phyloP scores from a whole-genome alignment of 2,797 vertebrate species.

The Gymnothorax reevesii region DNA sequence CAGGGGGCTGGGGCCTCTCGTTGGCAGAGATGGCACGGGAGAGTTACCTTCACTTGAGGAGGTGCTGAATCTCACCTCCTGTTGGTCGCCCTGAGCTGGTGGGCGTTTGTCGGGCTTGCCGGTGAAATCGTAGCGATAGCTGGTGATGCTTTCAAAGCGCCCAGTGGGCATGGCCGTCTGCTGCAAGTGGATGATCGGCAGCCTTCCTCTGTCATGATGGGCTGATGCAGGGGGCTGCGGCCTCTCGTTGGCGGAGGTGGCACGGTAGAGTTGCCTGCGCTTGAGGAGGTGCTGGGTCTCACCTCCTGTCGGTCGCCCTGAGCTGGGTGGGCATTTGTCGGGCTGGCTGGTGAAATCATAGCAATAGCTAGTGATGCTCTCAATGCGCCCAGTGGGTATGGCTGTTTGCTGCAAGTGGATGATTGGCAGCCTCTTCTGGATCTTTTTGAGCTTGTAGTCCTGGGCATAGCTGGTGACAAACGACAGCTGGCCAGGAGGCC shows the following conservation, averaged over 20 bases:
- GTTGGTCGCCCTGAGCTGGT: neutral
- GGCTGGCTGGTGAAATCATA: neutral
- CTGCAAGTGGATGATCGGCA: neutral
- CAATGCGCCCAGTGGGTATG: neutral
- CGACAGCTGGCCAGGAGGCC: neutral
- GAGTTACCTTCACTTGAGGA: neutral
- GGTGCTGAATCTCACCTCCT: neutral
- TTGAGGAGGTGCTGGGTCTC: neutral
- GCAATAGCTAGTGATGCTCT: neutral
- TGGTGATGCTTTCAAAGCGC: neutral
- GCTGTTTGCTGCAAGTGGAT: neutral
- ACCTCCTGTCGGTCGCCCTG: neutral
- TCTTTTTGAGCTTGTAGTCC: constrained; percentile 5
- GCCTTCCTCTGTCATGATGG: no score
- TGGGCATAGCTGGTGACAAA: neutral
- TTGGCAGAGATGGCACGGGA: neutral
- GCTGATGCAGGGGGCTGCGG: neutral
- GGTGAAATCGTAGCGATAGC: neutral
- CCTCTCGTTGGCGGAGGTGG: neutral
- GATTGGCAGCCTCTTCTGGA: neutral
- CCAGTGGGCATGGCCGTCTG: neutral
- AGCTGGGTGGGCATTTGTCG: neutral
- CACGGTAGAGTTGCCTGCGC: neutral
- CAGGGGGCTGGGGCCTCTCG: neutral
- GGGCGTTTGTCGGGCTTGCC: neutral